Evolutionary conservation across 30 jellyfish, hydroid and myxozoan genomes (phyloP), one percentile per base, ranked within the genome.

Genomic region (Pelagia noctiluca): DNA sequence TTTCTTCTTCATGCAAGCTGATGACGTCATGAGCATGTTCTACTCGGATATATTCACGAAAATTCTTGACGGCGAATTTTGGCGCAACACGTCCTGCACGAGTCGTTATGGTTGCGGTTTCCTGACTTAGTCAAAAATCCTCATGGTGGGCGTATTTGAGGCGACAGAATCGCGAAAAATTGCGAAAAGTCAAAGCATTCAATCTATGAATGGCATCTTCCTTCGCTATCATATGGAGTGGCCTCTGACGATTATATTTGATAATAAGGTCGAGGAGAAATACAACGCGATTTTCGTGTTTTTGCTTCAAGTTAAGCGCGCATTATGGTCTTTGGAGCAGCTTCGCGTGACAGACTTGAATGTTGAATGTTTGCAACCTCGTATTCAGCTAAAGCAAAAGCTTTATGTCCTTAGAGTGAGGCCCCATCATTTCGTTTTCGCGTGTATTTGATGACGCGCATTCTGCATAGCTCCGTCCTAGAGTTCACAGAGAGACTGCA

Each of bases 81-180:
- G 98, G 98, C 94, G 80, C 57, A 87, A 72, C 53, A 85, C 78
- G 74, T 81, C 98, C 60, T 91, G 34, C 96, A 91, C 63, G 98
- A 91, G n/a, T 90, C 96, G 31, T 57, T 91, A 42, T 92, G 29
- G 35, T 66, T 75, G 12, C 89, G 88, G 2, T 86, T 83, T 64
- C 96, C 96, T 23, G 50, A 86, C 21, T 89, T 90, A 11, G 68
- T 90, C 16, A 69, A 66, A 34, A 67, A 25, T 47, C 67, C 67
- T 16, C 66, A 83, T 1, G 91, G 48, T 33, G 91, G 91, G n/a
- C n/a, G n/a, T n/a, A 18, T 35, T 81, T 22, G 60, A 61, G 63
- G 68, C 42, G 5, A 2, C 84, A 16, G 91, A 81, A 18, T 1
- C 84, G 38, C 69, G 78, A 31, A 69, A 62, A 12, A 32, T 18